These are phyloP conservation scores for Bombus ignitus DNA, from an alignment of 1,140 invertebrate genomes.

Conservation along the genomic window DNA sequence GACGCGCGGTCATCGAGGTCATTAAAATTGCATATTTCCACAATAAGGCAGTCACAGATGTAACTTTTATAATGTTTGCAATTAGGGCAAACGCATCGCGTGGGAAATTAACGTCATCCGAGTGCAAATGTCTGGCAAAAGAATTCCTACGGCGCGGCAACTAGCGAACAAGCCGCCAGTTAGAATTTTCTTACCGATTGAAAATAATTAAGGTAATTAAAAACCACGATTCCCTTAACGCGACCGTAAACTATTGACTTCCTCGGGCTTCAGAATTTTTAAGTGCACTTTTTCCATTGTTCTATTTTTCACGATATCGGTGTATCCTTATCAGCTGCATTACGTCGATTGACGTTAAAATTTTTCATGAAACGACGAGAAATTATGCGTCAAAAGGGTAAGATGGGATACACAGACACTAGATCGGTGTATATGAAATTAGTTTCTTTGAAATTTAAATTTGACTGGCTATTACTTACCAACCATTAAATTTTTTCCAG, in stretches of 20 bases:
- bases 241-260: not conserved
- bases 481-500: too few relatives aligned
- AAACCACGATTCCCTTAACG: not conserved
- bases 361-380: not conserved
- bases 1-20: too few relatives aligned
- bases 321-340: not conserved
- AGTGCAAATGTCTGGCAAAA: not conserved
- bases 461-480: too few relatives aligned
- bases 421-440: not conserved
- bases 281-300: not conserved
- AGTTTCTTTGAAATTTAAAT: too few relatives aligned
- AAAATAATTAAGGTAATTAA: constrained; percentile 39
- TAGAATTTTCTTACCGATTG: not conserved
- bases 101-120: not conserved
- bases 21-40: not conserved
- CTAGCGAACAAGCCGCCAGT: constrained; percentile 35
- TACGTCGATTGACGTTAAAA: not conserved
- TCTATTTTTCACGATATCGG: too few relatives aligned
- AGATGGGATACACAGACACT: not conserved
- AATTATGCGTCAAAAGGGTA: not conserved
- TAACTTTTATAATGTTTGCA: not conserved
- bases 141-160: constrained; percentile 23
- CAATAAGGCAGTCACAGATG: not conserved
- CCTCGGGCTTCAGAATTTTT: not conserved
- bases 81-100: not conserved